These are phyloP conservation scores for Heliconius nattereri DNA, from an alignment of 1,140 invertebrate genomes.

Conservation along the genomic window DNA sequence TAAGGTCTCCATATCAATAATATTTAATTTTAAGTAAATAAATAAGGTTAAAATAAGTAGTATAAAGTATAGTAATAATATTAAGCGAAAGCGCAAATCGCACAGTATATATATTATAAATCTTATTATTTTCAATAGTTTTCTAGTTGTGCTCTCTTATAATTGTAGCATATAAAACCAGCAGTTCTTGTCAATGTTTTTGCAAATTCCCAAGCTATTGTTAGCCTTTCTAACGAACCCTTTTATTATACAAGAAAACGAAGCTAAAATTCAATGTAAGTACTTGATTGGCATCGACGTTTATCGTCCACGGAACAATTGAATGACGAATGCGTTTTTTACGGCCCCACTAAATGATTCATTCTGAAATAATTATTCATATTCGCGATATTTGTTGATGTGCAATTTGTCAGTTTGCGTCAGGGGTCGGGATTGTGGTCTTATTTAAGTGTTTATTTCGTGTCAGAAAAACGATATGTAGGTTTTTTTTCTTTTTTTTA, in stretches of 20 bases:
- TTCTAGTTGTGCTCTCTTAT: not conserved
- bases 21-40: no score
- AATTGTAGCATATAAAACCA: not conserved
- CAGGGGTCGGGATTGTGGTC: not conserved
- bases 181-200: not conserved
- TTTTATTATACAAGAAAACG: constrained; percentile 20
- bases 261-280: constrained; percentile 35
- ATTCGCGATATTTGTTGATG: constrained; percentile 20
- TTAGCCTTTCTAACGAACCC: not conserved
- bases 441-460: not conserved
- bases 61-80: no score
- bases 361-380: constrained; percentile 44
- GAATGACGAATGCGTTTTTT: constrained; percentile 68
- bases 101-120: no score
- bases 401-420: constrained; percentile 26
- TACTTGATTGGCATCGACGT: constrained; percentile 55
- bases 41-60: no score
- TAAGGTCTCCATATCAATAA: no score
- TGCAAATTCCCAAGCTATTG: not conserved
- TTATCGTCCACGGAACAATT: constrained; percentile 61
- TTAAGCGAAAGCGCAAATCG: no score
- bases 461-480: not conserved
- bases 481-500: not conserved
- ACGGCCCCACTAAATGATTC: constrained; percentile 46
- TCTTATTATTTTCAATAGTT: not conserved